Conservation (phyloP, 1,140 invertebrate species). For the Drosophila hydei region DNA sequence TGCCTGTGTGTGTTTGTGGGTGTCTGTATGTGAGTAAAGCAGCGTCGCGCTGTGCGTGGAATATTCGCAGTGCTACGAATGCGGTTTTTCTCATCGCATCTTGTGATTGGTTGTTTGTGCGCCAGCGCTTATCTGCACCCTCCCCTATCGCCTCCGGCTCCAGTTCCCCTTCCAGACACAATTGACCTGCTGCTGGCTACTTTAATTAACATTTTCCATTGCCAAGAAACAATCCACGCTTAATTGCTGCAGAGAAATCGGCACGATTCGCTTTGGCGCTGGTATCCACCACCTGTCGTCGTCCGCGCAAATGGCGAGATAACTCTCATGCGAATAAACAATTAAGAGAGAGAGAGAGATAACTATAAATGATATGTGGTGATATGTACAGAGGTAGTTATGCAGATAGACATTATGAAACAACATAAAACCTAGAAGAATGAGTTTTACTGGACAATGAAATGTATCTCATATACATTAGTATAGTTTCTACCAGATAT, state of each 20-base stretch:
- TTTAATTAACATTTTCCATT: conserved; percentile 67
- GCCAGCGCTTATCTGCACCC: conserved; percentile 46
- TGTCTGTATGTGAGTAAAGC: conserved; percentile 11
- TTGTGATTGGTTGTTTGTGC: conserved; percentile 75
- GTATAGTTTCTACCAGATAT: too few species aligned
- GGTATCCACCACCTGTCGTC: conserved; percentile 24
- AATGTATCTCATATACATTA: too few species aligned
- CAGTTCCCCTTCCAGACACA: conserved; percentile 1
- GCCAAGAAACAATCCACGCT: conserved; percentile 37
- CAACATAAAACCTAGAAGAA: too few species aligned
- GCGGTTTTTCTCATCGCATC: conserved; percentile 54
- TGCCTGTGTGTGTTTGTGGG: too few species aligned
- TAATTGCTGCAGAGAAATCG: conserved; percentile 58
- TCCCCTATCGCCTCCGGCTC: conserved; percentile 4
- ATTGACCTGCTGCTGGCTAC: conserved; percentile 16
- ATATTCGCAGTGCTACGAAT: conserved; percentile 57
- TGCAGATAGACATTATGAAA: too few species aligned
- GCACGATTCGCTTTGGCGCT: not conserved
- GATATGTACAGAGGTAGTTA: too few species aligned
- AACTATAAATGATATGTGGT: too few species aligned
- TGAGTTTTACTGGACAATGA: too few species aligned
- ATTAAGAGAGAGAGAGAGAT: too few species aligned
- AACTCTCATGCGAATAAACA: not conserved
- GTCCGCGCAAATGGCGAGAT: not conserved
- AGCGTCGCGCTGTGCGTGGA: conserved; percentile 43